A percentile compares a stretch with the other conserved stretches of the same genome.
Conservation (phyloP, 2,797 vertebrate genomes). For the Diplodus puntazzo region DNA sequence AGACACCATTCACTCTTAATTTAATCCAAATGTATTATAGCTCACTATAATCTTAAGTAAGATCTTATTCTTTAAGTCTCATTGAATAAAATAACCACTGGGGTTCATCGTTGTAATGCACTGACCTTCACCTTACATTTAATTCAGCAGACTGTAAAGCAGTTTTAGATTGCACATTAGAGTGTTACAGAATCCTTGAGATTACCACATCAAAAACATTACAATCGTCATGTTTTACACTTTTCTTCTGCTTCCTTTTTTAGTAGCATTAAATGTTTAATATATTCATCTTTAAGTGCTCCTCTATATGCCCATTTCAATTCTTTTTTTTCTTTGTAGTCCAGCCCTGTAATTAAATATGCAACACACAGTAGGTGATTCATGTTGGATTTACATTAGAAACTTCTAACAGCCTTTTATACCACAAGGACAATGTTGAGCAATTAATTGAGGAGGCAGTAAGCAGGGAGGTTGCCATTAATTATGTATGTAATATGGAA, state of each 20-base stretch:
- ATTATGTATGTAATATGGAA: neutral
- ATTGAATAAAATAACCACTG: neutral
- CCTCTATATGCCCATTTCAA: neutral
- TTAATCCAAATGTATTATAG: neutral
- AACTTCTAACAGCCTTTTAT: neutral
- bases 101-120: neutral
- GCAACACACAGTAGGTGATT: neutral
- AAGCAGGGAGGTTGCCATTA: neutral
- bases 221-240: neutral
- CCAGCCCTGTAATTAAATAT: neutral
- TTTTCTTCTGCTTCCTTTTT: neutral
- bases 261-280: neutral
- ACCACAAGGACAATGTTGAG: neutral
- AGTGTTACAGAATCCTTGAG: neutral
- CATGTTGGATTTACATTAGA: neutral
- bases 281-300: neutral
- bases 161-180: neutral
- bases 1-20: neutral
- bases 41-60: neutral
- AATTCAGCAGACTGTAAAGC: no score
- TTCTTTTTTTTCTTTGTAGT: neutral
- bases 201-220: neutral
- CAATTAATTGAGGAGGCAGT: neutral
- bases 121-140: neutral
- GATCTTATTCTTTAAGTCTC: neutral